These are phyloP conservation scores for Pseudochromis fuscus DNA, from an alignment of 2,797 vertebrate genomes.

Conservation along the genomic window DNA sequence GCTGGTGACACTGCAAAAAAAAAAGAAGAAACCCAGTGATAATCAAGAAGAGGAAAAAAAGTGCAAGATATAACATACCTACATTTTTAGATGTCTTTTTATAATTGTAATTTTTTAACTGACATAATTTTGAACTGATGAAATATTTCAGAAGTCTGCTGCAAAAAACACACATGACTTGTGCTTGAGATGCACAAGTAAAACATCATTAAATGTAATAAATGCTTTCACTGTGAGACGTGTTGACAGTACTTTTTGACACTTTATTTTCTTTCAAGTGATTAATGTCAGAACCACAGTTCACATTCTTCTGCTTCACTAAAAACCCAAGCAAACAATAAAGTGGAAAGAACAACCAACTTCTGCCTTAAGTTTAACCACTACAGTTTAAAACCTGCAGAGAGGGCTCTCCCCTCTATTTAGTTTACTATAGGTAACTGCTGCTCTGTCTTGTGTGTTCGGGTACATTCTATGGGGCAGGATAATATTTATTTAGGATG, in stretches of 20 bases:
- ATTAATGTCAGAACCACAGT: constrained; percentile 10
- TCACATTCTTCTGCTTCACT: neutral
- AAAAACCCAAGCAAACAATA: neutral
- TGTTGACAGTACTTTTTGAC: neutral
- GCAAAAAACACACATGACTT: neutral
- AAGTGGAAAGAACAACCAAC: neutral
- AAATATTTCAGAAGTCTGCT: neutral
- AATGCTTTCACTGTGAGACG: neutral
- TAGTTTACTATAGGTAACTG: constrained; percentile 49
- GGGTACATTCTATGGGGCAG: constrained; percentile 57
- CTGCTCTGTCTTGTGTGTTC: constrained; percentile 46
- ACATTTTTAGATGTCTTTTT: too few species aligned
- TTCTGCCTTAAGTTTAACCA: neutral
- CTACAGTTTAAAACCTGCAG: constrained; percentile 16
- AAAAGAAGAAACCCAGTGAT: constrained; percentile 1
- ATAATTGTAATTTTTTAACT: too few species aligned
- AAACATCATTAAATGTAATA: neutral
- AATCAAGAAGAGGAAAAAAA: constrained; percentile 19
- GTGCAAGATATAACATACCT: too few species aligned
- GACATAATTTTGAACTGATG: too few species aligned
- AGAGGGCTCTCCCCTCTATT: constrained; percentile 28
- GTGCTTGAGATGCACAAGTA: constrained; percentile 3
- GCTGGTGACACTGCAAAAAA: constrained; percentile 47
- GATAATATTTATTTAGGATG: constrained; percentile 59
- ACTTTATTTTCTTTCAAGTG: neutral